These are phyloP conservation scores for Isurus oxyrinchus DNA, from an alignment of 2,113 vertebrate genomes.

Conservation along the genomic window DNA sequence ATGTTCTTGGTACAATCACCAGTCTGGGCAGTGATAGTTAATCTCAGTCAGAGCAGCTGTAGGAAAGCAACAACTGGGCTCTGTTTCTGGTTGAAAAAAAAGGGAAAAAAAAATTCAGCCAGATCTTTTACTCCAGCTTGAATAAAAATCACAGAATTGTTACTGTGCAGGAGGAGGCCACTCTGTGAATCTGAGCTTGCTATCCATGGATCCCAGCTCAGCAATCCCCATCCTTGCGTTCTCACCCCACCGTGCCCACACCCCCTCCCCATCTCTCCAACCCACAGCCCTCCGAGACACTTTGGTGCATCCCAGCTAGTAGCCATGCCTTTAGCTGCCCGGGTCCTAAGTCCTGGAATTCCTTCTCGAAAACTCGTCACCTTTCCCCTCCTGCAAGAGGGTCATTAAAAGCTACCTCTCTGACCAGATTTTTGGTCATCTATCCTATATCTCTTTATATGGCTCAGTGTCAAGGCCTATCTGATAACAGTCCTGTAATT, in stretches of 20 bases:
- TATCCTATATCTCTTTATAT: not conserved
- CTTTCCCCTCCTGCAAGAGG: not conserved
- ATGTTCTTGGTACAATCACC: not conserved
- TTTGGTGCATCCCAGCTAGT: not conserved
- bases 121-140: not conserved
- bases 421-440: not conserved
- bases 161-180: too few species aligned
- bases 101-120: not conserved
- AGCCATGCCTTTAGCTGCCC: not conserved
- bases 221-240: not conserved
- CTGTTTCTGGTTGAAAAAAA: not conserved
- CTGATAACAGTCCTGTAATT: not conserved
- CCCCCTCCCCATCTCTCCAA: not conserved
- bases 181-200: too few species aligned
- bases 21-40: not conserved
- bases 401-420: not conserved
- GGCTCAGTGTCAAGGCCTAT: not conserved
- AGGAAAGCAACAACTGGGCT: not conserved
- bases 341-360: not conserved
- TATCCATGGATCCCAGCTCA: too few species aligned
- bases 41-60: not conserved
- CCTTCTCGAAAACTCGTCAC: not conserved
- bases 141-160: too few species aligned
- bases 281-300: not conserved
- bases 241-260: not conserved